Conservation (phyloP, 2,888 invertebrate species). For the Cephus sareptanus region DNA sequence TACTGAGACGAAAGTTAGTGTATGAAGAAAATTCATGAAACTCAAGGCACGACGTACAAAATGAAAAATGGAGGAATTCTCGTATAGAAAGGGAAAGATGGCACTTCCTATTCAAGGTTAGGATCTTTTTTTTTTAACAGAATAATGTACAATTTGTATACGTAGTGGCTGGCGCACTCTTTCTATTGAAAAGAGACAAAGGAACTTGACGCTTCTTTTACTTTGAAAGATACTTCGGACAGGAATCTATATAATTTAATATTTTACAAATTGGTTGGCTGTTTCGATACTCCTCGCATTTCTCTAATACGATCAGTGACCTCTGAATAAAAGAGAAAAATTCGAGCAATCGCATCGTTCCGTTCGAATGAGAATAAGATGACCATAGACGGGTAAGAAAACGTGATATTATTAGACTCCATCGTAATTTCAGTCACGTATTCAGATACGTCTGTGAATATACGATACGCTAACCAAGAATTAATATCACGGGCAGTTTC, state of each 20-base stretch:
- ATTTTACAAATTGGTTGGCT: background rate
- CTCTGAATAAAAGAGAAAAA: constrained; percentile 35
- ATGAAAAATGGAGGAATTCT: background rate
- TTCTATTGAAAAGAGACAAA: background rate
- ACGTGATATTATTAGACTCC: constrained; percentile 53
- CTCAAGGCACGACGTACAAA: background rate
- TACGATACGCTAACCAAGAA: constrained; percentile 20
- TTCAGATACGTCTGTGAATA: constrained; percentile 35
- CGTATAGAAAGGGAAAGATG: background rate
- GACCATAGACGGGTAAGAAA: constrained; percentile 33
- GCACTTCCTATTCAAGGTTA: background rate
- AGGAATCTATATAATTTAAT: background rate
- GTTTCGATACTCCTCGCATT: constrained; percentile 30
- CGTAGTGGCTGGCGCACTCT: background rate
- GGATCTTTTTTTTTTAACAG: background rate
- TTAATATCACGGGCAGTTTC: background rate
- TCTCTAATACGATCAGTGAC: constrained; percentile 41
- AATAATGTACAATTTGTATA: background rate
- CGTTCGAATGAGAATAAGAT: constrained; percentile 44
- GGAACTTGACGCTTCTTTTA: background rate
- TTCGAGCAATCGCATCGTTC: constrained; percentile 27
- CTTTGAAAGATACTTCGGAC: background rate
- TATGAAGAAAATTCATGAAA: background rate
- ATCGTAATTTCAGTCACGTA: constrained; percentile 56
- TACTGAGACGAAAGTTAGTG: background rate